Evolutionary conservation across 1,140 invertebrate genomes (phyloP).

Genomic region (Apis laboriosa): DNA sequence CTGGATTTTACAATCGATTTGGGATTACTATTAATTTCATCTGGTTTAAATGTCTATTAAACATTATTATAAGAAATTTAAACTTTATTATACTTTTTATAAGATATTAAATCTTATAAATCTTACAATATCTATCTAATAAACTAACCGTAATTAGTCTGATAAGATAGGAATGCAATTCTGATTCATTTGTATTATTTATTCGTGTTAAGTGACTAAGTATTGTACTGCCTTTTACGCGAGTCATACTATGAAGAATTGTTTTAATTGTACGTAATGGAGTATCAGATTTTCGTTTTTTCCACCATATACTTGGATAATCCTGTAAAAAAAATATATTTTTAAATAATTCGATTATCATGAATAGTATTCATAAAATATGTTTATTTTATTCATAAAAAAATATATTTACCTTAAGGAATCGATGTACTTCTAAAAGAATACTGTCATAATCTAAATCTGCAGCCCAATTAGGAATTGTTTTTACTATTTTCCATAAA

Average conservation of each 20-base stretch:
- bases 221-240: slow-evolving; percentile 88
- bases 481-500: slow-evolving; percentile 92
- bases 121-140: background rate
- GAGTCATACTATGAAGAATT: slow-evolving; percentile 91
- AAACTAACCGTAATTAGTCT: slow-evolving; percentile 86
- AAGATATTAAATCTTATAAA: background rate
- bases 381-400: background rate
- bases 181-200: slow-evolving; percentile 89
- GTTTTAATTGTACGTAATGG: slow-evolving; percentile 95
- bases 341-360: background rate
- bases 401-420: slow-evolving; percentile 83
- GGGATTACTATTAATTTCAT: slow-evolving; percentile 78
- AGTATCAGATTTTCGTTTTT: slow-evolving; percentile 87
- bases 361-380: slow-evolving; percentile 62
- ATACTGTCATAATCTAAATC: slow-evolving; percentile 91
- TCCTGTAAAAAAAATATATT: slow-evolving; percentile 80
- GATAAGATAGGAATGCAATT: slow-evolving; percentile 90
- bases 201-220: slow-evolving; percentile 90
- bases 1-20: slow-evolving; percentile 76
- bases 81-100: slow-evolving; percentile 2
- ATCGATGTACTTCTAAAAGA: slow-evolving; percentile 91
- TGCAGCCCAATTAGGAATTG: slow-evolving; percentile 88
- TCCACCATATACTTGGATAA: slow-evolving; percentile 91
- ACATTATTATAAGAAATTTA: slow-evolving; percentile 32
- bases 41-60: slow-evolving; percentile 80